Conservation (phyloP, 2,113 vertebrate genomes). For the Propithecus coquereli region DNA sequence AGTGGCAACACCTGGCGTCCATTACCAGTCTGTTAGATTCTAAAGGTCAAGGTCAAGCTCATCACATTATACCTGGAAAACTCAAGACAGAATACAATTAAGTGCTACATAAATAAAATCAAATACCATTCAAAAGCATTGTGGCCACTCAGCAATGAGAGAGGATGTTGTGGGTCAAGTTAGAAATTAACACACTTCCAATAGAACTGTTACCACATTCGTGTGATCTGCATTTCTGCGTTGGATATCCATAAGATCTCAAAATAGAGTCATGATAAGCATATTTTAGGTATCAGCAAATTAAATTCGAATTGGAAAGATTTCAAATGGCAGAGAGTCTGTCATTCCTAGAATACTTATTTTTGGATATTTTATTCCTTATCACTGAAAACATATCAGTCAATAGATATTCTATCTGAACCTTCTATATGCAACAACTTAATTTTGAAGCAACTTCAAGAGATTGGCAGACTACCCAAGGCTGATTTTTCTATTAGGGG, state of each 20-base stretch:
- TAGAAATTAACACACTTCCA: background rate
- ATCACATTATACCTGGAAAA: background rate
- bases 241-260: constrained; percentile 16
- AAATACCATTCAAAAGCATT: background rate
- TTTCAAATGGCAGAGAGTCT: constrained; percentile 69
- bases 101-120: background rate
- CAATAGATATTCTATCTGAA: background rate
- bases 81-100: background rate
- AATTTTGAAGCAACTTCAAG: constrained; percentile 17
- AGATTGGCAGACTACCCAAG: background rate
- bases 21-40: background rate
- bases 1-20: background rate
- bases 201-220: background rate
- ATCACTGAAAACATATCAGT: constrained; percentile 63
- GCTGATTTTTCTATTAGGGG: background rate
- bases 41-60: background rate
- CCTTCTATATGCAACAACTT: background rate
- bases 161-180: background rate
- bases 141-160: background rate
- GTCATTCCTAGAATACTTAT: constrained; percentile 48
- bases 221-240: background rate
- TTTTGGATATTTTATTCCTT: constrained; percentile 58
- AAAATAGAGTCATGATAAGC: constrained; percentile 53
- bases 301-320: constrained; percentile 68
- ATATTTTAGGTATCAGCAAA: constrained; percentile 44